Conservation (phyloP, 2,888 invertebrate genomes). For the Aspidiotus destructor region DNA sequence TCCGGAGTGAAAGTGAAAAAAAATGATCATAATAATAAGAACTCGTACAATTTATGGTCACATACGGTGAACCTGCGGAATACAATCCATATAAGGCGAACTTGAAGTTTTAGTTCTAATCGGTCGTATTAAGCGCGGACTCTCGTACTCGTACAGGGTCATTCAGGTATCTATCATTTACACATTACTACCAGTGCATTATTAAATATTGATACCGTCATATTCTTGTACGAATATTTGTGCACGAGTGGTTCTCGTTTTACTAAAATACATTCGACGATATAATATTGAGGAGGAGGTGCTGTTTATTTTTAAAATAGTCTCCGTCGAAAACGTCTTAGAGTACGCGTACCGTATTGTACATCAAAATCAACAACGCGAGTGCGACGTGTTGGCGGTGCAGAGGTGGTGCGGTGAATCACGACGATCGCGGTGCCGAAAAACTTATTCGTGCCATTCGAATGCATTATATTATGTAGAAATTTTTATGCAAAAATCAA, state of each 20-base stretch:
- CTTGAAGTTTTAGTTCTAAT: conserved; percentile 20
- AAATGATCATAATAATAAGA: conserved; percentile 10
- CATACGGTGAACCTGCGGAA: conserved; percentile 14
- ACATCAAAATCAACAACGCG: conserved; percentile 1
- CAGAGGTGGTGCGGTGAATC: conserved; percentile 29
- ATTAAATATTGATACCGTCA: neutral
- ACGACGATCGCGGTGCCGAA: conserved; percentile 19
- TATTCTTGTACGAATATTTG: conserved; percentile 1
- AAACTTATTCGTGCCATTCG: conserved; percentile 18
- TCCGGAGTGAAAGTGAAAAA: neutral
- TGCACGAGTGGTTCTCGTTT: neutral
- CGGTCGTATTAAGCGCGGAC: neutral
- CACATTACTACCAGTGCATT: neutral
- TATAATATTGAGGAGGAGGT: conserved; percentile 22
- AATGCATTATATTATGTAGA: neutral
- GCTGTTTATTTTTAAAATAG: conserved; percentile 30
- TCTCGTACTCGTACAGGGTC: conserved; percentile 11
- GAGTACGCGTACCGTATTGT: neutral
- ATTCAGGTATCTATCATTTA: neutral
- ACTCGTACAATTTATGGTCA: conserved; percentile 25
- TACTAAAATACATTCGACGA: conserved; percentile 20
- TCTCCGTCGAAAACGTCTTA: conserved; percentile 6
- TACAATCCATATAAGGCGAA: conserved; percentile 23
- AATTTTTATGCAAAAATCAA: too few species aligned
- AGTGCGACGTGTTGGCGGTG: conserved; percentile 22